These are phyloP conservation scores for Gobiocypris rarus DNA, from an alignment of 2,113 vertebrate genomes.

Conservation along the genomic window DNA sequence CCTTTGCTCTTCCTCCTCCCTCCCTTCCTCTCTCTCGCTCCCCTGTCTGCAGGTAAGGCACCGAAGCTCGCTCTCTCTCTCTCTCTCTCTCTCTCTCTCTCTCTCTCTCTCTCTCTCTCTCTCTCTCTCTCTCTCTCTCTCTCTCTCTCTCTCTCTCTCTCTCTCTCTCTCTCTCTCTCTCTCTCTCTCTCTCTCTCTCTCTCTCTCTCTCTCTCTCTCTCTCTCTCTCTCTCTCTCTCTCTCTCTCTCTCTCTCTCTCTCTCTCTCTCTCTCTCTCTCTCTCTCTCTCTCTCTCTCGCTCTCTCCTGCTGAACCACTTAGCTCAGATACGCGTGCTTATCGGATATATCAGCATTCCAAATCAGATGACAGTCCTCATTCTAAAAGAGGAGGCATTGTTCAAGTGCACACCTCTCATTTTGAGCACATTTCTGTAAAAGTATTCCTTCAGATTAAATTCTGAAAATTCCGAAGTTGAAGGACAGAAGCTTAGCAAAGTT, in stretches of 20 bases:
- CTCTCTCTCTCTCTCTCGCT: too few species aligned
- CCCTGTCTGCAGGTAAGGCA: too few species aligned
- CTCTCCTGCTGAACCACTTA: conserved; percentile 1
- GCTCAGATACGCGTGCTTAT: conserved; percentile 48
- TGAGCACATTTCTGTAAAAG: not conserved
- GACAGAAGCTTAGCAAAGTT: not conserved
- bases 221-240: too few species aligned
- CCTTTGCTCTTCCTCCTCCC: not conserved
- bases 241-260: too few species aligned
- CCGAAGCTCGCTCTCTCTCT: too few species aligned
- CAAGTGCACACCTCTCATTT: not conserved
- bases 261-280: not conserved
- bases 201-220: too few species aligned
- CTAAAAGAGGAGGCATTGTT: conserved; percentile 51
- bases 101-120: too few species aligned
- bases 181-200: too few species aligned
- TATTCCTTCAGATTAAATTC: not conserved
- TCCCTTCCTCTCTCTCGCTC: not conserved
- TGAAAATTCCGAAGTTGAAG: not conserved
- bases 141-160: too few species aligned
- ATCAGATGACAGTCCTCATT: conserved; percentile 39
- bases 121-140: too few species aligned
- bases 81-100: too few species aligned
- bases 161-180: too few species aligned
- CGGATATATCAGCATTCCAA: conserved; percentile 51